Percentiles rank a stretch among this genome's conserved stretches.
Conservation (phyloP, 2,113 vertebrate species). For the Laticauda colubrina region DNA sequence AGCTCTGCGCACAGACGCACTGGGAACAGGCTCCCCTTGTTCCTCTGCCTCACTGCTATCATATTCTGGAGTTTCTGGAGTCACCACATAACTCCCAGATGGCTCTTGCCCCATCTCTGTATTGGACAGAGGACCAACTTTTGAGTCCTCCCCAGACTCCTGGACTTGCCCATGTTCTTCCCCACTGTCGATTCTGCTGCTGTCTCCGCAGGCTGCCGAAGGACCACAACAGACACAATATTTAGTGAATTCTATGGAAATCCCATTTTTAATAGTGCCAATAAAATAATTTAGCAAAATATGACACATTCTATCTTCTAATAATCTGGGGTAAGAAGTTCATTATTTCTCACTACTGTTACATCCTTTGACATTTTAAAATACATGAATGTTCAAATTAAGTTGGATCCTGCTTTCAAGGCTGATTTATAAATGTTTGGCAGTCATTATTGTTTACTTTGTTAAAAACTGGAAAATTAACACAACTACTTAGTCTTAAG, state of each 20-base stretch:
- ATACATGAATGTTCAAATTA: neutral
- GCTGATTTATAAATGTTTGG: neutral
- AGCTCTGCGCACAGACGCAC: no score
- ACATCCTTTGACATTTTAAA: constrained; percentile 6
- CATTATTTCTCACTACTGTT: constrained; percentile 18
- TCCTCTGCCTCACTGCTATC: no score
- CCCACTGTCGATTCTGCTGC: no score
- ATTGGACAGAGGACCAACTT: no score
- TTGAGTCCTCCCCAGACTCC: no score
- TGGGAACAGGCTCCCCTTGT: no score
- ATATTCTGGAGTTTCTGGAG: no score
- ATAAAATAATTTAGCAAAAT: neutral
- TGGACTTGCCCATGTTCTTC: no score
- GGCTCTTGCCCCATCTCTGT: no score
- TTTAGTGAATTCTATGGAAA: neutral
- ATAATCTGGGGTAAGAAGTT: neutral
- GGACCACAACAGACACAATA: neutral
- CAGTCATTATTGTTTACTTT: neutral
- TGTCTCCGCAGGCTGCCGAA: no score
- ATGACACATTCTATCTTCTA: neutral
- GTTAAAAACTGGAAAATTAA: neutral
- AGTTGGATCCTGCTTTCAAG: neutral
- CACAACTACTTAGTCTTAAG: neutral
- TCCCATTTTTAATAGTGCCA: neutral
- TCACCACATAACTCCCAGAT: no score